Conservation (phyloP, 2,888 invertebrate genomes). For the Lasioglossum villosulum region DNA sequence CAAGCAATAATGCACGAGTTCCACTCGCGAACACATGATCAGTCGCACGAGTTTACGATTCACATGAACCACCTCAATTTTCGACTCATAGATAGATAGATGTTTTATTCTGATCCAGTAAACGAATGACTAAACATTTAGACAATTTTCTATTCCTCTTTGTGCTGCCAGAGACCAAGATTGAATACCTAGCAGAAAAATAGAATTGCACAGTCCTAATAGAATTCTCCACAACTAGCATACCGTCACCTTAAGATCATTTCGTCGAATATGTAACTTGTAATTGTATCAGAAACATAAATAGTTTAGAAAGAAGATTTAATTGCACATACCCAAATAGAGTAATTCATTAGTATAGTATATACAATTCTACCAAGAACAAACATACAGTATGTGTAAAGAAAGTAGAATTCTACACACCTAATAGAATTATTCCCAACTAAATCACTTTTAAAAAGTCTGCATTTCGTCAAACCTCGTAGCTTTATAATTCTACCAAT, state of each 20-base stretch:
- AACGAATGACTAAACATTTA: background rate
- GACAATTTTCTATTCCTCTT: background rate
- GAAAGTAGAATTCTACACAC: slow-evolving; percentile 2
- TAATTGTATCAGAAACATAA: background rate
- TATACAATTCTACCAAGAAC: background rate
- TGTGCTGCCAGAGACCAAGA: background rate
- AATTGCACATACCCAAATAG: background rate
- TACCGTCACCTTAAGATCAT: background rate
- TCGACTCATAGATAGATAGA: background rate
- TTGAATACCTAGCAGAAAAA: background rate
- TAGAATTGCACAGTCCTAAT: background rate
- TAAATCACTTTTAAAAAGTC: background rate
- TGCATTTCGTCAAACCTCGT: background rate
- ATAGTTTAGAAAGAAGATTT: background rate
- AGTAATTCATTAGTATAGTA: background rate
- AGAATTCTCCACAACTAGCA: background rate
- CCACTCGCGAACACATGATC: background rate
- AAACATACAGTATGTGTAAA: background rate
- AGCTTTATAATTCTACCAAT: background rate
- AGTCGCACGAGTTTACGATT: background rate
- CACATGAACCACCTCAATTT: background rate
- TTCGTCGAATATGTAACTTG: background rate
- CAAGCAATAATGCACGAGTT: slow-evolving; percentile 12
- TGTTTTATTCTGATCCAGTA: background rate
- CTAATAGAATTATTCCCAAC: background rate